phyloP scores from a whole-genome alignment of 2,888 invertebrate species.

The Eudasyphora cyanicolor region DNA sequence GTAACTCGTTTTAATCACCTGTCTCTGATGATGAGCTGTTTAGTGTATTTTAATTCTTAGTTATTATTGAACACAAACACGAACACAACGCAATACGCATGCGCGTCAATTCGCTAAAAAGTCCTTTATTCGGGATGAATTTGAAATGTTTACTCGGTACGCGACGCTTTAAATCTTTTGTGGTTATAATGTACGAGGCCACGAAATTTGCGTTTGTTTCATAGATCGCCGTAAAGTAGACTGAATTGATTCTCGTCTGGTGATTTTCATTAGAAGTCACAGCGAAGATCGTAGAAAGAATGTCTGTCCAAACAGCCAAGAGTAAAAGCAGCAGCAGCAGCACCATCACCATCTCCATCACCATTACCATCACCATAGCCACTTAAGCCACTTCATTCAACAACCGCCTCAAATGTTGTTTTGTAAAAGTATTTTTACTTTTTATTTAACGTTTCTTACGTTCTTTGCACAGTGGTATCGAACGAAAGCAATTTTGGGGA shows the following conservation, averaged over 20 bases:
- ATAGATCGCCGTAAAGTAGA: conserved; percentile 78
- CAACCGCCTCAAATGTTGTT: not conserved
- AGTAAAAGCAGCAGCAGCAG: conserved; percentile 24
- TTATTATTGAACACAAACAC: not conserved
- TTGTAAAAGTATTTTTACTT: conserved; percentile 29
- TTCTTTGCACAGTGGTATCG: conserved; percentile 3
- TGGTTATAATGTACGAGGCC: conserved; percentile 51
- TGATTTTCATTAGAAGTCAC: conserved; percentile 78
- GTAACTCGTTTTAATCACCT: conserved; percentile 27
- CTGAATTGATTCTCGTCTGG: conserved; percentile 79
- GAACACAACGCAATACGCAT: not conserved
- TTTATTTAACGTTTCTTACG: not conserved
- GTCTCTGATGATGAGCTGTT: not conserved
- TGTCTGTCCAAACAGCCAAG: conserved; percentile 11
- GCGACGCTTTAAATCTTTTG: not conserved
- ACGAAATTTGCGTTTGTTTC: conserved; percentile 77
- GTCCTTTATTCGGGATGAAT: not conserved
- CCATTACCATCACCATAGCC: not conserved
- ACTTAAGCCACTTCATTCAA: not conserved
- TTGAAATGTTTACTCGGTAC: not conserved
- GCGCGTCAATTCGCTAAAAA: not conserved
- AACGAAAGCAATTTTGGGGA: no score
- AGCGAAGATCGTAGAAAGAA: conserved; percentile 65
- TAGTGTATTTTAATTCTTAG: not conserved
- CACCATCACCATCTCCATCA: conserved; percentile 18